Percentiles rank a stretch among this genome's conserved stretches.
Conservation (phyloP, 2,888 invertebrate genomes). For the Alcis repandata region DNA sequence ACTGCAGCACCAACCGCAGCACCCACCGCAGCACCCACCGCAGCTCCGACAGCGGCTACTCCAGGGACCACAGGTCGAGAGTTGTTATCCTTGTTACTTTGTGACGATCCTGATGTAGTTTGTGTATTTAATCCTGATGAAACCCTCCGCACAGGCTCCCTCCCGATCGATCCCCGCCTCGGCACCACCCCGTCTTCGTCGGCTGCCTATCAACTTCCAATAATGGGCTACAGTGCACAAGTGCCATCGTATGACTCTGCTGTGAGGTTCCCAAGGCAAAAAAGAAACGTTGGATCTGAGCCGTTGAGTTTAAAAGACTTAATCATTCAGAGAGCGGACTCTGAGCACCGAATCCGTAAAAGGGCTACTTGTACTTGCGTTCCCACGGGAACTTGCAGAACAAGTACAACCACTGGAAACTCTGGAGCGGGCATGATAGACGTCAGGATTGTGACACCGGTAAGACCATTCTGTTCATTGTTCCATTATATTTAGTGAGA, state of each 20-base stretch:
- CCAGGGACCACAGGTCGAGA: constrained; percentile 63
- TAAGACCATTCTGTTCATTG: constrained; percentile 61
- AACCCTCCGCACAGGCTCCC: constrained; percentile 70
- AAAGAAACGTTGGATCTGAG: constrained; percentile 56
- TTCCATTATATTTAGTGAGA: background rate
- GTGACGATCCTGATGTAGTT: constrained; percentile 75
- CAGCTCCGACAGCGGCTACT: constrained; percentile 48
- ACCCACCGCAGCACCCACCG: constrained; percentile 42
- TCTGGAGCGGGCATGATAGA: constrained; percentile 87
- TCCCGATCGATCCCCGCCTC: constrained; percentile 80
- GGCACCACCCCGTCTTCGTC: constrained; percentile 75
- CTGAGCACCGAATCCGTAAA: constrained; percentile 66
- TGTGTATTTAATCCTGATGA: constrained; percentile 81
- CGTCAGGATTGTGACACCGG: constrained; percentile 87
- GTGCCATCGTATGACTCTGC: constrained; percentile 66
- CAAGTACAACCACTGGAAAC: constrained; percentile 49
- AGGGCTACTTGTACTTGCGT: constrained; percentile 76
- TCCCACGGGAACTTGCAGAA: constrained; percentile 70
- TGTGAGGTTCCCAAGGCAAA: constrained; percentile 77
- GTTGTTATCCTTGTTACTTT: constrained; percentile 73
- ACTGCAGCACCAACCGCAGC: constrained; percentile 46
- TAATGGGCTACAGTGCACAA: constrained; percentile 71
- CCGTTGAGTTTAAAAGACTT: constrained; percentile 47
- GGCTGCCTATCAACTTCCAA: constrained; percentile 64
- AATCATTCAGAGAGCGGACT: constrained; percentile 39